These are phyloP conservation scores for Morinoia aosen DNA, from an alignment of 2,888 invertebrate genomes.

Conservation along the genomic window DNA sequence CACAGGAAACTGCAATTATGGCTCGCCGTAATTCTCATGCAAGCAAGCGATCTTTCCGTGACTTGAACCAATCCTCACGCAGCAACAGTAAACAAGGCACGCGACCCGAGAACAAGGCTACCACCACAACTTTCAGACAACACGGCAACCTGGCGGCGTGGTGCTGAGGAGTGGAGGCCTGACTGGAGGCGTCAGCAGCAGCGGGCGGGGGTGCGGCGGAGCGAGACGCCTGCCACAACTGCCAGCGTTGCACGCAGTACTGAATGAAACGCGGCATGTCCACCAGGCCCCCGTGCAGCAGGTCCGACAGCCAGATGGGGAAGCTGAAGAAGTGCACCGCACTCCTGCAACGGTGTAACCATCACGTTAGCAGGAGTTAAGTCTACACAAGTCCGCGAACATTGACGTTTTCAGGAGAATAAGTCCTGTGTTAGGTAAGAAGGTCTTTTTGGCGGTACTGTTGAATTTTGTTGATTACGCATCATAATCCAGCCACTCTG, in stretches of 20 bases:
- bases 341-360: background rate
- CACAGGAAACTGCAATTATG: no score
- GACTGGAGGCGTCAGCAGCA: background rate
- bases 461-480: no score
- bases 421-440: no score
- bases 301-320: conserved; percentile 20
- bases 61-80: background rate
- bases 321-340: conserved; percentile 29
- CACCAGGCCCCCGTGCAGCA: conserved; percentile 26
- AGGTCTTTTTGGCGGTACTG: no score
- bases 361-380: background rate
- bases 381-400: no score
- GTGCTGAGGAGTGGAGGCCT: conserved; percentile 12
- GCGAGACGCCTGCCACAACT: background rate
- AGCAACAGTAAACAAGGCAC: no score
- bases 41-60: no score
- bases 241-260: background rate
- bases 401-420: no score
- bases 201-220: background rate
- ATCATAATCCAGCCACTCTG: no score
- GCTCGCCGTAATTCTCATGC: no score
- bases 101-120: background rate
- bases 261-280: background rate
- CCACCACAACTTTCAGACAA: background rate
- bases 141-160: background rate